Evolutionary conservation across 1,140 invertebrate genomes (phyloP), one percentile per base, ranked within the genome.

Genomic region (Leptopilina boulardi): DNA sequence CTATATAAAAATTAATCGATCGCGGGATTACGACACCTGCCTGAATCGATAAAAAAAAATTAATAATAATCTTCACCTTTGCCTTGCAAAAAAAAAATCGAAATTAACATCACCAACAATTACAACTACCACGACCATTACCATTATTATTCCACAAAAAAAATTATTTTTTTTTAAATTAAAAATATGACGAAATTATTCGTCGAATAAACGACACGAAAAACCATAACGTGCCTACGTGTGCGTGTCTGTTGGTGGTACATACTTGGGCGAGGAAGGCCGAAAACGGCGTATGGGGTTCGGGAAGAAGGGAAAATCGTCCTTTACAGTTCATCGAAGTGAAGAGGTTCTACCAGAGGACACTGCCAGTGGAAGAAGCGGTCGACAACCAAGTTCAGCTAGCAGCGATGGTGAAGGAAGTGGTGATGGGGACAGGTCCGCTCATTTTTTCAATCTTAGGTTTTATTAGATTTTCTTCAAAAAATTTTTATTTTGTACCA

Each of bases 211-310:
- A 85, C 83, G 72, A 83, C 84, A 85, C 80, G 77, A 84, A 75
- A 87, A 86, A 87, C 59, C 84, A 89, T 89, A 89, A 90, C 85
- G 87, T 89, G 83, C 87, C 87, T 82, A 88, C 88, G 88, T 89
- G 85, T 89, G 85, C 88, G 86, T 90, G 82, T 87, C 81, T 91
- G 86, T 91, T 90, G 88, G 86, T 89, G 88, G 87, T 90, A 90
- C 88, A 91, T 91, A 87, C 84, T 88, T 91, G 87, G 89, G 90
- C 87, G 89, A 91, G 87, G 89, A 92, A 97, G 97, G 97, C 93
- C 95, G 96, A 88, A 98, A 98, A 94, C 94, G 97, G 93, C 94
- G 97, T 91, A 95, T 98, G 94, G 97, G 97, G 91, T 98, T 98
- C 92, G 96, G 97, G 91, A 96, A 96, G 92, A 96, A 96, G 92